Conservation (phyloP, 2,113 vertebrate species). For the pig (Sus scrofa) region DNA sequence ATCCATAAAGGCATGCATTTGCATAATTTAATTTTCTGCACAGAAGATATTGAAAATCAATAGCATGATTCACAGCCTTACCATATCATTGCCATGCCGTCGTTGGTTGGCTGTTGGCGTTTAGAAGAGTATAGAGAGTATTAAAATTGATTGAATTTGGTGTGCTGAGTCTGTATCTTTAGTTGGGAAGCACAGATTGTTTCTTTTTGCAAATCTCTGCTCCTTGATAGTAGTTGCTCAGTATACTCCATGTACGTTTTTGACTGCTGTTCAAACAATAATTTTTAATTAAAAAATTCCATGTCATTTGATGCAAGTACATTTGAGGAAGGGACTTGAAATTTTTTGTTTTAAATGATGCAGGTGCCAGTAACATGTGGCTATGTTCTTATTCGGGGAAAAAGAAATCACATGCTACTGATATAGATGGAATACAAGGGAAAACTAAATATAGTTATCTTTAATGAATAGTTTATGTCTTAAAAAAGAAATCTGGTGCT, state of each 20-base stretch:
- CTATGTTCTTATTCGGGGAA: background rate
- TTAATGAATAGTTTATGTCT: background rate
- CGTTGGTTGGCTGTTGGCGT: conserved; percentile 83
- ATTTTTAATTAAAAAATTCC: background rate
- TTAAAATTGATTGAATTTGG: conserved; percentile 82
- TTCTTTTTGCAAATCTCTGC: conserved; percentile 65
- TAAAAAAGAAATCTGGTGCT: background rate
- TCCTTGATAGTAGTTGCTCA: conserved; percentile 53
- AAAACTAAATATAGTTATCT: conserved; percentile 31
- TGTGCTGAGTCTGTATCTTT: conserved; percentile 70
- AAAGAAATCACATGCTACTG: background rate
- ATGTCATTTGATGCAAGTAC: background rate
- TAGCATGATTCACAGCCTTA: conserved; percentile 93
- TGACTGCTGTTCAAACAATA: conserved; percentile 36
- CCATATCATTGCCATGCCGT: conserved; percentile 85
- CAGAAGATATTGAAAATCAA: conserved; percentile 93
- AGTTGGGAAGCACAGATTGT: conserved; percentile 68
- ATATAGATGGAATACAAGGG: background rate
- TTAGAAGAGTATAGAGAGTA: conserved; percentile 71
- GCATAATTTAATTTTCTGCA: conserved; percentile 96
- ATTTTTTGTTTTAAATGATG: background rate
- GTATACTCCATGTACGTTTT: conserved; percentile 8
- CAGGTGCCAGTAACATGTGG: background rate
- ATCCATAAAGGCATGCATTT: conserved; percentile 86
- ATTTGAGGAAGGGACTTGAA: background rate